A percentile compares a stretch with the other conserved stretches of the same genome.
These are phyloP conservation scores for Synanthedon formicaeformis DNA, from an alignment of 2,888 invertebrate species.

Conservation along the genomic window DNA sequence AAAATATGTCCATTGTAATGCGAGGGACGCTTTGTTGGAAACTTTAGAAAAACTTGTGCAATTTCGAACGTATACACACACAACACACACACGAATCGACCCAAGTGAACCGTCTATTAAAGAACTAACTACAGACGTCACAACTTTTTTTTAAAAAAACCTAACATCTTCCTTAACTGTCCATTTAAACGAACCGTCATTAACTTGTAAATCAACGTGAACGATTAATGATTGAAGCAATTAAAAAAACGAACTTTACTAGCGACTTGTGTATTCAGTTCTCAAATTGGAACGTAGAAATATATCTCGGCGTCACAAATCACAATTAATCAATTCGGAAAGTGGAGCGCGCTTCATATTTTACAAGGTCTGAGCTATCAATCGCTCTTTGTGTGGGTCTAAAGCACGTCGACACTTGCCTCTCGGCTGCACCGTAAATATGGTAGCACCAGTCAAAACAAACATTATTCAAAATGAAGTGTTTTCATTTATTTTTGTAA, in stretches of 20 bases:
- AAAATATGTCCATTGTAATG: conserved; percentile 62
- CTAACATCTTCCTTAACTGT: conserved; percentile 12
- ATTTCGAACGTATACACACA: conserved; percentile 56
- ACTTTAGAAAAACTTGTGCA: conserved; percentile 65
- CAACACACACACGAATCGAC: conserved; percentile 11
- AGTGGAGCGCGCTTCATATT: conserved; percentile 51
- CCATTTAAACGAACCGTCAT: conserved; percentile 14
- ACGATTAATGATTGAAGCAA: conserved; percentile 38
- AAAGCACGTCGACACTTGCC: conserved; percentile 42
- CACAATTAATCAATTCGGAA: conserved; percentile 65
- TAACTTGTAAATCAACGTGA: conserved; percentile 32
- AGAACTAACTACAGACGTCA: conserved; percentile 26
- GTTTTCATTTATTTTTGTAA: conserved; percentile 62
- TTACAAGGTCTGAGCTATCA: conserved; percentile 47
- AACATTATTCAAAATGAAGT: conserved; percentile 53
- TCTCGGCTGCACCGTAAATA: conserved; percentile 37
- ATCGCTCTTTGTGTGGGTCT: conserved; percentile 66
- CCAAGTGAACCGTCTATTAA: conserved; percentile 18
- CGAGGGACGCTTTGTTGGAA: conserved; percentile 52
- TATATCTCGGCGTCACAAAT: conserved; percentile 34
- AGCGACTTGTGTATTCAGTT: conserved; percentile 42
- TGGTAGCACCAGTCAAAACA: conserved; percentile 55
- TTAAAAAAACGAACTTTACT: conserved; percentile 36
- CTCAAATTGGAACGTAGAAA: conserved; percentile 43
- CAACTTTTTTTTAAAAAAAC: neutral